Evolutionary conservation across 2,113 vertebrate genomes (phyloP).

Genomic region (Cepphus grylle): DNA sequence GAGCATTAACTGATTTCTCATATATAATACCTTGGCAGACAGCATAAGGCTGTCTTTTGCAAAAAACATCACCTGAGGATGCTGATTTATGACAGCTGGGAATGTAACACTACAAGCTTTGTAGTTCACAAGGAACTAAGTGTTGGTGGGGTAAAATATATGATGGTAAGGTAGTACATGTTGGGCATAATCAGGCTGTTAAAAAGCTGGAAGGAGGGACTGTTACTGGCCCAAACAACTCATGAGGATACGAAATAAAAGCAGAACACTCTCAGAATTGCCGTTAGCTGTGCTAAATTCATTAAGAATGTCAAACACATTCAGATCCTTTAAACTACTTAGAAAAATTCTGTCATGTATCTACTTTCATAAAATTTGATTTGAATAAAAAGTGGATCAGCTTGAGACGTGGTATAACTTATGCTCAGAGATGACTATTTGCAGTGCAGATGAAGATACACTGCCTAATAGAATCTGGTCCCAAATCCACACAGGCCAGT

Average conservation of each 20-base stretch:
- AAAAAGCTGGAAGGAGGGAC: background rate
- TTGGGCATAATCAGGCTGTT: background rate
- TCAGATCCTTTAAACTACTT: background rate
- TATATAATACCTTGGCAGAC: background rate
- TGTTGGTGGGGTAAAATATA: background rate
- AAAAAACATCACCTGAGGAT: background rate
- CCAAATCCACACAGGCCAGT: background rate
- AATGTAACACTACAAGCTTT: background rate
- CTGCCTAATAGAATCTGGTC: background rate
- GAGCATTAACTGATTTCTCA: background rate
- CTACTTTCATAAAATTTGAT: background rate
- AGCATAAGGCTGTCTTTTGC: background rate
- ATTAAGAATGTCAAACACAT: background rate
- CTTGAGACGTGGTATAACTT: background rate
- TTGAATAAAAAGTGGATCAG: background rate
- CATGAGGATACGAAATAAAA: background rate
- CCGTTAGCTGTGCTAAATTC: background rate
- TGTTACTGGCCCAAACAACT: background rate
- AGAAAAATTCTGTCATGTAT: background rate
- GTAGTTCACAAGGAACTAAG: background rate
- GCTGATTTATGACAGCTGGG: background rate
- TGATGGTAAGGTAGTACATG: background rate
- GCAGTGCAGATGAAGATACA: background rate
- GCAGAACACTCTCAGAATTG: background rate
- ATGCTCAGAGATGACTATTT: background rate